Evolutionary conservation across 1,140 invertebrate species (phyloP), one percentile per base, ranked within the genome.

Genomic region (Paramacrobiotus metropolitanus): DNA sequence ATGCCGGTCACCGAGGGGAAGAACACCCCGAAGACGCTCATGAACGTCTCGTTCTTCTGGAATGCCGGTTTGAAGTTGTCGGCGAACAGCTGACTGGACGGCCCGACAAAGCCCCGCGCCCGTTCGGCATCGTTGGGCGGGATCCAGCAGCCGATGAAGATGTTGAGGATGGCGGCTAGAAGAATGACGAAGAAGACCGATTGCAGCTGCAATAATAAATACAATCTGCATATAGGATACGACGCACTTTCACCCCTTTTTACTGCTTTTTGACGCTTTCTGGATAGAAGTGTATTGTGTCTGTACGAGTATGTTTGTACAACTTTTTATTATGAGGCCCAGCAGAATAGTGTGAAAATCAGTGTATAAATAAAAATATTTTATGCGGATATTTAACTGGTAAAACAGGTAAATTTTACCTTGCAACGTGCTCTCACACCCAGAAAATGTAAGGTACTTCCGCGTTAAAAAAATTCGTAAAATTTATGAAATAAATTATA

Each of bases 1-100:
- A 96, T 86, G 29, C 89, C 89, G 62, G 88, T 86, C 60, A 93
- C 81, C 59, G 91, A 87, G 60, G 90, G 85, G 75, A 94, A 88
- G 74, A 92, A 90, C n/a, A 93, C 85, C 44, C 87, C 88, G 74
- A 91, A 88, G 55, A 91, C 86, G 20, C 83, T 86, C 71, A 92
- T 92, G 85, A 87, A 91, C 62, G 80, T 84, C 65, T 87, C 82
- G 21, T 79, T 81, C 60, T 83, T 76, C 61, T 80, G 76, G 75
- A 89, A 94, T 59, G 80, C 75, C 1, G 88, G 78, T 71, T 82
- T 84, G 24, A 84, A 81, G 71, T 97, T 97, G 63, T 86, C 82
- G 48, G 73, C 74, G 65, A 95, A 80, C 69, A 85, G 85, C 30
- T 80, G 79, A 60, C 78, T 79, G 1, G 81, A 75, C 83, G 90